A percentile compares a stretch with the other conserved stretches of the same genome.
Conservation (phyloP, 2,797 vertebrate species). For the Coluber constrictor region DNA sequence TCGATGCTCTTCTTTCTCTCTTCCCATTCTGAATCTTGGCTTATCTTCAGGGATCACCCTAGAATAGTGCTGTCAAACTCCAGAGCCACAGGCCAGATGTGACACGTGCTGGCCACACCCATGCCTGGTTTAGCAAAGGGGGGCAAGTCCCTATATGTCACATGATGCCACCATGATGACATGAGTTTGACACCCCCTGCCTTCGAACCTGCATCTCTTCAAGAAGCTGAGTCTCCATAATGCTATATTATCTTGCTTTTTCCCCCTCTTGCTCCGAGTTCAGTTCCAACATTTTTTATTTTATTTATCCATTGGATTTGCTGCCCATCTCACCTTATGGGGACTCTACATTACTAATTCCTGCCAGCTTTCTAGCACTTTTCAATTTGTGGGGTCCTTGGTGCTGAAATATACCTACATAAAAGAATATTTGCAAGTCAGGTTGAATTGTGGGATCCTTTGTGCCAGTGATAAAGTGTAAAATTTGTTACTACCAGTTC, state of each 20-base stretch:
- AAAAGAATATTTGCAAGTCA: background rate
- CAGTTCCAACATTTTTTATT: background rate
- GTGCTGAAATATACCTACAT: background rate
- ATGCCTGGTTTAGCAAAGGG: too few species aligned
- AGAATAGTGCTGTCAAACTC: background rate
- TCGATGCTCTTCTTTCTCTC: background rate
- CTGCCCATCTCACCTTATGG: background rate
- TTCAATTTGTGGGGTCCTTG: background rate
- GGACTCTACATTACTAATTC: background rate
- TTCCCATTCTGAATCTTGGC: background rate
- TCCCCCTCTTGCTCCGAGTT: background rate
- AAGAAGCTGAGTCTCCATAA: background rate
- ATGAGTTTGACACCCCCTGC: too few species aligned
- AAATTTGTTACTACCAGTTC: too few species aligned
- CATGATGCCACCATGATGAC: too few species aligned
- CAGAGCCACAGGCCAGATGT: rapidly evolving
- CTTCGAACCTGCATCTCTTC: background rate
- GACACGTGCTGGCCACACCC: too few species aligned
- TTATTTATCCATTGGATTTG: background rate
- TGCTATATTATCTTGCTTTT: background rate
- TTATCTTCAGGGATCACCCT: background rate
- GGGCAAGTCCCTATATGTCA: too few species aligned
- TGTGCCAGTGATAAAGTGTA: background rate
- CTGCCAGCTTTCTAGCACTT: background rate
- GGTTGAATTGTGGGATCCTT: background rate